phyloP scores from a whole-genome alignment of 2,113 vertebrate genomes.

The Phylloscopus whistleri region DNA sequence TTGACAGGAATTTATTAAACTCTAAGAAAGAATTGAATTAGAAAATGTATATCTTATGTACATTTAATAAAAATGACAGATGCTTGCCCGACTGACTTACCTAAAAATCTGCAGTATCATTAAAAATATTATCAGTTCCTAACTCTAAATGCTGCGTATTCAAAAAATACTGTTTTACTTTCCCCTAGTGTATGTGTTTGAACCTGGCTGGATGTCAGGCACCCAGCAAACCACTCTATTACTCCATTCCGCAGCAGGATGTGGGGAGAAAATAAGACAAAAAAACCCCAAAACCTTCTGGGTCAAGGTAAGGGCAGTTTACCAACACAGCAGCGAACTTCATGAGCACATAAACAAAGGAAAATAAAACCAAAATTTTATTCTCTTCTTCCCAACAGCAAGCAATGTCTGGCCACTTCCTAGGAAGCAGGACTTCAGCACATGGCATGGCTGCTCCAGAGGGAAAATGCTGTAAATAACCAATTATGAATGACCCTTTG shows the following conservation, averaged over 20 bases:
- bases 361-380: neutral
- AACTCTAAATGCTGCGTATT: neutral
- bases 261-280: neutral
- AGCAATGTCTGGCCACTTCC: neutral
- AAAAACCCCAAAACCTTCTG: no score
- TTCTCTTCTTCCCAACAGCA: neutral
- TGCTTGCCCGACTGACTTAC: neutral
- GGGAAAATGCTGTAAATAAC: neutral
- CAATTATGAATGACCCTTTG: neutral
- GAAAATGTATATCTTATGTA: neutral
- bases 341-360: neutral
- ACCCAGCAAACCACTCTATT: neutral
- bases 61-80: neutral
- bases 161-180: neutral
- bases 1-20: neutral
- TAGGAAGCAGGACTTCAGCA: neutral
- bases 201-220: neutral
- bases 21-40: neutral
- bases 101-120: neutral
- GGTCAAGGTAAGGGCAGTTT: neutral
- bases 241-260: neutral
- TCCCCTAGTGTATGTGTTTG: neutral
- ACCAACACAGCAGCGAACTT: neutral
- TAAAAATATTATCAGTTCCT: neutral
- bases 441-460: fast-evolving